These are phyloP conservation scores for Phasia obesa DNA, from an alignment of 2,888 invertebrate species.

Conservation along the genomic window DNA sequence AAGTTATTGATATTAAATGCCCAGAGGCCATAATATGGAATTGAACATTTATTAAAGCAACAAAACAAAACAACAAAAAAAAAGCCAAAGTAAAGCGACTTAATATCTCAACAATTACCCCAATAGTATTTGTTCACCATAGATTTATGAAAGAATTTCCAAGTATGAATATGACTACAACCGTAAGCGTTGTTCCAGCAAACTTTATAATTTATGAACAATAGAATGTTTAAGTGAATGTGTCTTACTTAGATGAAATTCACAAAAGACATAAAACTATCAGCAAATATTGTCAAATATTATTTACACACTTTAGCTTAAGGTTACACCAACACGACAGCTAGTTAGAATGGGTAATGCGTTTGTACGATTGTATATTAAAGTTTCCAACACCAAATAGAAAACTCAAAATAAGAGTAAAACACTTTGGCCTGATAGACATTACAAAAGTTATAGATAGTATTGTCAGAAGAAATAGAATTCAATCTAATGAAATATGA, in stretches of 20 bases:
- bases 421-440: conserved; percentile 26
- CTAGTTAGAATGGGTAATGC: background rate
- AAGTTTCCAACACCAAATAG: background rate
- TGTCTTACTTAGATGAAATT: conserved; percentile 2
- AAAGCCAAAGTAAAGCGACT: conserved; percentile 30
- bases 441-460: background rate
- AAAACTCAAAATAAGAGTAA: conserved; percentile 7
- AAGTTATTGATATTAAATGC: conserved; percentile 63
- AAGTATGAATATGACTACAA: background rate
- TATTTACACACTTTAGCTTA: conserved; percentile 59
- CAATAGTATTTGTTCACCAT: background rate
- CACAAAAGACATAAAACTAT: conserved; percentile 41
- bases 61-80: conserved; percentile 1
- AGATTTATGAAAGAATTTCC: conserved; percentile 16
- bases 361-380: background rate
- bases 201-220: conserved; percentile 68
- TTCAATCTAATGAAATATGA: conserved; percentile 62
- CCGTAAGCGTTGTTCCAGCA: conserved; percentile 23
- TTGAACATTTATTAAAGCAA: conserved; percentile 42
- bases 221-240: conserved; percentile 35
- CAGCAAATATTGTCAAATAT: conserved; percentile 68
- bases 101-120: conserved; percentile 63
- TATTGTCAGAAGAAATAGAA: background rate
- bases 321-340: conserved; percentile 8
- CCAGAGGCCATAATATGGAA: conserved; percentile 66